A percentile compares a stretch with the other conserved stretches of the same genome.
These are phyloP conservation scores for Carpatolechia fugitivella DNA, from an alignment of 2,888 invertebrate genomes.

Conservation along the genomic window DNA sequence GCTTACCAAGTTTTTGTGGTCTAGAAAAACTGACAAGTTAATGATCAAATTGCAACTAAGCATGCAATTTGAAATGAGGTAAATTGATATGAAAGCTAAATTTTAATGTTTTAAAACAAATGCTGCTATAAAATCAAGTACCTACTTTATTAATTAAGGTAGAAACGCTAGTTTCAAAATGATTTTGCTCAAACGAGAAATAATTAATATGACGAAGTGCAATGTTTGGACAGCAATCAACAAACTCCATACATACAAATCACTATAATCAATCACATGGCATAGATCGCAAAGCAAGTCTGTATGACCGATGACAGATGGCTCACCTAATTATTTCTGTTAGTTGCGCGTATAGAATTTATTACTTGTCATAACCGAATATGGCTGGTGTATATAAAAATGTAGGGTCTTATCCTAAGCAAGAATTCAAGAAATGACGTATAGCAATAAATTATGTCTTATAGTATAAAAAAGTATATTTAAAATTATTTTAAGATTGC, in stretches of 20 bases:
- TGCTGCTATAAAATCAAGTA: no score
- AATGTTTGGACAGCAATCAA: not conserved
- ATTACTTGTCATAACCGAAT: slow-evolving; percentile 9
- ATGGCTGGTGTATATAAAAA: slow-evolving; percentile 12
- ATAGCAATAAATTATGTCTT: no score
- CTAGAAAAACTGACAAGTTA: not conserved
- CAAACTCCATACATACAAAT: slow-evolving; percentile 1
- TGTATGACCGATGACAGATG: slow-evolving; percentile 13
- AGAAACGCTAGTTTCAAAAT: not conserved
- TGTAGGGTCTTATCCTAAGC: not conserved
- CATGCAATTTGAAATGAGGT: not conserved
- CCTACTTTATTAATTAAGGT: not conserved
- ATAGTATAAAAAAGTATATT: no score
- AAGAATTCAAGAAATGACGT: no score
- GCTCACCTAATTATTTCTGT: slow-evolving; percentile 15
- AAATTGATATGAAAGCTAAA: no score
- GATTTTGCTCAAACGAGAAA: not conserved
- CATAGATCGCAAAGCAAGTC: not conserved
- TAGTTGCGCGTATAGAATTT: slow-evolving; percentile 5
- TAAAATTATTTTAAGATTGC: no score
- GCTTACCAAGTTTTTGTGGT: not conserved
- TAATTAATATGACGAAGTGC: not conserved
- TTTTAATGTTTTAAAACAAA: no score
- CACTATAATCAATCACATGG: slow-evolving; percentile 11
- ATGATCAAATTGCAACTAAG: not conserved